Conservation (phyloP, 2,797 vertebrate species). For the Toxotes lorentzi region DNA sequence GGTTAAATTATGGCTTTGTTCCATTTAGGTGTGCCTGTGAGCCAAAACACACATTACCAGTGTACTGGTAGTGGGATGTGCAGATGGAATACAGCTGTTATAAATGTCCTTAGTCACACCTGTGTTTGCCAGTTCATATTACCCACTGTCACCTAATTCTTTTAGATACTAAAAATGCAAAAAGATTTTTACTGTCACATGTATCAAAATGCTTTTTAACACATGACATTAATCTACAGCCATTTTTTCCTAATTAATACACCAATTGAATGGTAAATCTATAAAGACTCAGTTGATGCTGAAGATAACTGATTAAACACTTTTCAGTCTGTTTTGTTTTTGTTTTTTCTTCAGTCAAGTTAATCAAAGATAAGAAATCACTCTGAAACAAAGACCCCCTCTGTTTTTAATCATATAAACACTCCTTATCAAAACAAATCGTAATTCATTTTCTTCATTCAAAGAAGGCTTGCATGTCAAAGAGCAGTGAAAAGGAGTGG, state of each 20-base stretch:
- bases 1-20: constrained; percentile 28
- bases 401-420: neutral
- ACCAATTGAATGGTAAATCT: neutral
- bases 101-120: constrained; percentile 28
- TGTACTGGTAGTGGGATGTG: constrained; percentile 12
- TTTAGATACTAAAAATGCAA: neutral
- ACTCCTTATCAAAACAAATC: constrained; percentile 1
- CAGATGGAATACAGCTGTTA: constrained; percentile 20
- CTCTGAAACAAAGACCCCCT: neutral
- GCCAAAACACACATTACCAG: constrained; percentile 17
- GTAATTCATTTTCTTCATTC: neutral
- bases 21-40: constrained; percentile 30
- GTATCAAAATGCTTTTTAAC: neutral
- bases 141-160: neutral
- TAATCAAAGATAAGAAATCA: neutral
- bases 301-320: neutral
- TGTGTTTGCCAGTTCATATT: constrained; percentile 30
- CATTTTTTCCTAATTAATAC: neutral
- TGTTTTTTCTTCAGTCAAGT: constrained; percentile 1
- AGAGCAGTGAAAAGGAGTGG: neutral
- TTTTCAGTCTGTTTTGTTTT: neutral
- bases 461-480: neutral
- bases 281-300: neutral
- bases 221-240: neutral
- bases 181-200: neutral